Conservation (phyloP, 2,797 vertebrate species). For the Hylomyscus alleni region DNA sequence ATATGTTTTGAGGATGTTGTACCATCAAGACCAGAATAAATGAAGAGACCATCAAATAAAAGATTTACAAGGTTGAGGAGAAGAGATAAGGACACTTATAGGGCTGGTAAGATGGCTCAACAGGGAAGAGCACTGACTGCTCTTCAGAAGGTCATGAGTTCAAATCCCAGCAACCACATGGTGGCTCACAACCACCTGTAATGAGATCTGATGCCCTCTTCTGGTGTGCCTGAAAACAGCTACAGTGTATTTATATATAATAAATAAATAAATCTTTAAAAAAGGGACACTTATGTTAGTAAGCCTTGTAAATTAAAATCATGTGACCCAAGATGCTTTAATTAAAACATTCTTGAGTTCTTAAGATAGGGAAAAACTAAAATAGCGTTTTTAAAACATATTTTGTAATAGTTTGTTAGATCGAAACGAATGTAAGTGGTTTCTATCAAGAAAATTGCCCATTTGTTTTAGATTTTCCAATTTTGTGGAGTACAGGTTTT, state of each 20-base stretch:
- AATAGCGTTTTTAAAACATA: background rate
- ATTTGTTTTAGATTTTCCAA: background rate
- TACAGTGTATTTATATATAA: too few relatives aligned
- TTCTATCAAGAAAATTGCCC: background rate
- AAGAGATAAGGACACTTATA: background rate
- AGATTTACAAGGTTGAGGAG: background rate
- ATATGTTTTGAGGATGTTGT: background rate
- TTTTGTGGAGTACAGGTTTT: background rate
- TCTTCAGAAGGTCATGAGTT: too few relatives aligned
- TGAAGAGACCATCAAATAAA: background rate
- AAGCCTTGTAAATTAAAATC: background rate
- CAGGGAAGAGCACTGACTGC: too few relatives aligned
- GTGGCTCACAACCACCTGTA: too few relatives aligned
- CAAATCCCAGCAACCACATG: too few relatives aligned
- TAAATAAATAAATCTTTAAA: too few relatives aligned
- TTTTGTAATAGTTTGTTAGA: conserved; percentile 24
- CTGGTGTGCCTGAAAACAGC: too few relatives aligned
- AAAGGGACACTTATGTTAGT: background rate
- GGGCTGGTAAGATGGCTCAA: too few relatives aligned
- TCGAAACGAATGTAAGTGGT: background rate
- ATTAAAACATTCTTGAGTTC: conserved; percentile 4
- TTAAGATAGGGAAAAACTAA: conserved; percentile 18
- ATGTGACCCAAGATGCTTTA: background rate
- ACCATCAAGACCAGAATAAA: background rate
- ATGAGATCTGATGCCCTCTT: too few relatives aligned